Conservation (phyloP, 1,140 invertebrate species). For the Brachionus plicatilis region DNA sequence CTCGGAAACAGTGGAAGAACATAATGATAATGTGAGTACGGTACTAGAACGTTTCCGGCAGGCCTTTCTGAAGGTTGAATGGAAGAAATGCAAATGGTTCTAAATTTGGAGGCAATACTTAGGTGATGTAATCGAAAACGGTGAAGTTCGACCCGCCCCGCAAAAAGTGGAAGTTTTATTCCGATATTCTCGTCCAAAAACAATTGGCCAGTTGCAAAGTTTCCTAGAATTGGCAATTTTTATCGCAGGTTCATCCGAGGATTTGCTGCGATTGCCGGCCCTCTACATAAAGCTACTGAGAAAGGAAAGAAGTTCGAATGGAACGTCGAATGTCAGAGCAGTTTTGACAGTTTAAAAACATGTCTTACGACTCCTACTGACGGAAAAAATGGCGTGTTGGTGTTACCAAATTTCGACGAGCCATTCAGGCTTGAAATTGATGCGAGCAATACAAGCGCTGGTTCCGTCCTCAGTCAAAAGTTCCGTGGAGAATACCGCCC, state of each 20-base stretch:
- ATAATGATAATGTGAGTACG: too few species aligned
- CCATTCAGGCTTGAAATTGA: background rate
- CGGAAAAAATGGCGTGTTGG: background rate
- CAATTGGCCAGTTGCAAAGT: too few species aligned
- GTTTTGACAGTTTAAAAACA: background rate
- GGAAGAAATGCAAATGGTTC: background rate
- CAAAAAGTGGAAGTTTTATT: background rate
- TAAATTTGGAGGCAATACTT: background rate
- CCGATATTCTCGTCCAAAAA: too few species aligned
- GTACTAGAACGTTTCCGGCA: too few species aligned
- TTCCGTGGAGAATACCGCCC: background rate
- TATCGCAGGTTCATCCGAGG: too few species aligned
- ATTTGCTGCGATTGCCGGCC: too few species aligned
- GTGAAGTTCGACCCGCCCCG: background rate
- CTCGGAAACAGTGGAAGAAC: too few species aligned
- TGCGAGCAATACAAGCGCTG: background rate
- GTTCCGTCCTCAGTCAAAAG: background rate
- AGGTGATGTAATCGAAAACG: background rate
- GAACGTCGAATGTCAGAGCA: too few species aligned
- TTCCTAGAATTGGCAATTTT: too few species aligned
- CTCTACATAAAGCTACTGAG: too few species aligned
- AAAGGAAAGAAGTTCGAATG: too few species aligned
- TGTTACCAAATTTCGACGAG: background rate
- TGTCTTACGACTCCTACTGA: background rate
- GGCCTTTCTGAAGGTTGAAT: too few species aligned